Conservation (phyloP, 1,140 invertebrate genomes). For the Drosophila triauraria region DNA sequence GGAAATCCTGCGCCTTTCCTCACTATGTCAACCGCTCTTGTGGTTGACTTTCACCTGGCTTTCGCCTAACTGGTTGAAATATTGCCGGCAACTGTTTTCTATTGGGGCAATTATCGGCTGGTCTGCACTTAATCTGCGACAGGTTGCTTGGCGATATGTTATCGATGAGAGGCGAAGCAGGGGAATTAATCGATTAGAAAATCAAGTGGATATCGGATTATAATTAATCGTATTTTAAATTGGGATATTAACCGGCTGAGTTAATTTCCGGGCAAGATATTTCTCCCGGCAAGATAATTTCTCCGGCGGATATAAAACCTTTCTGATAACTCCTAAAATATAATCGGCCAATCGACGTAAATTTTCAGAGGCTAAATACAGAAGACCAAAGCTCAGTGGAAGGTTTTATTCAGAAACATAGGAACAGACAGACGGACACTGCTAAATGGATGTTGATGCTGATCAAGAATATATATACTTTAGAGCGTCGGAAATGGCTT, state of each 20-base stretch:
- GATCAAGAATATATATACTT: too few relatives aligned
- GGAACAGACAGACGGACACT: too few relatives aligned
- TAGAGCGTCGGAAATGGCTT: too few relatives aligned
- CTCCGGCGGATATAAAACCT: too few relatives aligned
- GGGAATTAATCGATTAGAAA: slow-evolving; percentile 6
- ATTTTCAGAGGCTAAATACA: too few relatives aligned
- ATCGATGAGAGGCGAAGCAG: slow-evolving; percentile 5
- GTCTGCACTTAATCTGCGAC: slow-evolving; percentile 30
- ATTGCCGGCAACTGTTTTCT: slow-evolving; percentile 31
- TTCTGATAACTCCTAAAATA: too few relatives aligned
- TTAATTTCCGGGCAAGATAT: too few relatives aligned
- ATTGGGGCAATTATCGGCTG: slow-evolving; percentile 32
- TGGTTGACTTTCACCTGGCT: slow-evolving; percentile 32
- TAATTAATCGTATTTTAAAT: not conserved
- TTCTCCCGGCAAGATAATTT: too few relatives aligned
- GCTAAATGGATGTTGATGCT: too few relatives aligned
- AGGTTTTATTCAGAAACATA: too few relatives aligned
- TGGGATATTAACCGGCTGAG: not conserved
- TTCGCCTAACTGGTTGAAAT: slow-evolving; percentile 56
- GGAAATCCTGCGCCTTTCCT: slow-evolving; percentile 22
- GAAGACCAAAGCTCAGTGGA: too few relatives aligned
- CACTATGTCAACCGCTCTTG: slow-evolving; percentile 48
- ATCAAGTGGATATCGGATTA: not conserved
- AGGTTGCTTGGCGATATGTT: slow-evolving; percentile 8
- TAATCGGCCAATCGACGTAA: too few relatives aligned